Base-by-base conservation (phyloP, 92 coral and sea anemone species). In the Virgularia gustaviana region DNA sequence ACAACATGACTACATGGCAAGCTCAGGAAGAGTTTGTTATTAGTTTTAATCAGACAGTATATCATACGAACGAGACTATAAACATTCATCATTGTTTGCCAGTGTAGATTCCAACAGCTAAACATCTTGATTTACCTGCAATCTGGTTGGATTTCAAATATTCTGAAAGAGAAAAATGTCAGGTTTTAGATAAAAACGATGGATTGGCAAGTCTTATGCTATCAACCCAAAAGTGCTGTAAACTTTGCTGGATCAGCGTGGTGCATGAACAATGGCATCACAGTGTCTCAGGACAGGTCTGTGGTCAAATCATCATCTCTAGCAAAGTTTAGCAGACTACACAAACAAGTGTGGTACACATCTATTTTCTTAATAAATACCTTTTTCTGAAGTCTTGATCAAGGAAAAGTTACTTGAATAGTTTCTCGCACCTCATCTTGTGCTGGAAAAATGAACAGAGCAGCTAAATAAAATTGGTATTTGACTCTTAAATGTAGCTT, bases 31-130 rank as follows among this genome's bases (percentile, higher is more conserved):
- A 27, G 37, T 60, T 49, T 49, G 0, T 30, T 49, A 60, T 57
- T 47, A 32, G n/a, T 67, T 76, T 60, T 70, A 83, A 83, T 83
- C 87, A 83, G n/a, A n/a, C 5, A 9, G 31, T 0, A 39, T 15
- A 45, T 83, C 87, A 83, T 83, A 83, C 87, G 87, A 83, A 83
- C 87, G 87, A 83, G 87, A 83, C 87, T 65, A n/a, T 36, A 44
- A 35, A 43, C 36, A 76, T 58, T 83, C 87, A 77, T 68, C 75
- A 68, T 29, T 49, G 47, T 61, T 68, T 49, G 56, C 56, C 15
- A 24, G 28, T 22, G 30, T 52, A 5, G 29, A 15, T 22, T n/a
- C n/a, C n/a, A n/a, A n/a, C n/a, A n/a, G n/a, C n/a, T n/a, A n/a
- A n/a, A n/a, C n/a, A n/a, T n/a, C n/a, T n/a, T n/a, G n/a, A n/a